Conservation (phyloP, 2,797 vertebrate species). For the Eleutherodactylus coqui region DNA sequence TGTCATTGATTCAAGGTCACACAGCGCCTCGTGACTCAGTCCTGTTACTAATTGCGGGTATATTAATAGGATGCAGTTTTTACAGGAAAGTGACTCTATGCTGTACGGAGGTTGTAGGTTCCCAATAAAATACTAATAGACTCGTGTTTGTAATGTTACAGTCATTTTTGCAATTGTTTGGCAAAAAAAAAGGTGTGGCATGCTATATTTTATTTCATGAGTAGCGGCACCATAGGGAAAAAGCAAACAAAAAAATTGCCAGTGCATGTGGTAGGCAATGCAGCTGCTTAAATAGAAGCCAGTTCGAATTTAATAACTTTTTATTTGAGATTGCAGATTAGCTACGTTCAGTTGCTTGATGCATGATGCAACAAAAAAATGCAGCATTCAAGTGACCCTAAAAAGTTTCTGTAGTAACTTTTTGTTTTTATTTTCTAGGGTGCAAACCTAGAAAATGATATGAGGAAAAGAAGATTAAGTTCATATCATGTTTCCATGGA, state of each 20-base stretch:
- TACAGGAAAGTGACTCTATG: not conserved
- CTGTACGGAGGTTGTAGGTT: not conserved
- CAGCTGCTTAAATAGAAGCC: conserved; percentile 1
- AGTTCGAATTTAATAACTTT: not conserved
- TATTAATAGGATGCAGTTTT: not conserved
- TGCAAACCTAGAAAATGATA: conserved; percentile 86
- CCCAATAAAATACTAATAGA: not conserved
- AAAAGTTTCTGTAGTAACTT: conserved; percentile 3
- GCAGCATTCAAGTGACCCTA: not conserved
- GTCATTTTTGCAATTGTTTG: not conserved
- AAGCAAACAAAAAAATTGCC: not conserved
- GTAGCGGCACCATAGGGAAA: not conserved
- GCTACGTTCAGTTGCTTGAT: conserved; percentile 62
- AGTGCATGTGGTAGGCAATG: conserved; percentile 43
- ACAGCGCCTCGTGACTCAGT: not conserved
- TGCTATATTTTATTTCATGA: conserved; percentile 16
- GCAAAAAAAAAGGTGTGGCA: not conserved
- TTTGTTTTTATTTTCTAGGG: conserved; percentile 78
- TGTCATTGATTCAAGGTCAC: not conserved
- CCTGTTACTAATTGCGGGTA: not conserved
- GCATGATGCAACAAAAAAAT: conserved; percentile 60
- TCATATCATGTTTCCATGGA: conserved; percentile 85
- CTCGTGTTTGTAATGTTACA: not conserved
- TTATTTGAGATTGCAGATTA: conserved; percentile 1
- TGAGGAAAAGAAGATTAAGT: conserved; percentile 86